Evolutionary conservation across 2,113 vertebrate species (phyloP), one percentile per base, ranked within the genome.

Genomic region (Perognathus longimembris): DNA sequence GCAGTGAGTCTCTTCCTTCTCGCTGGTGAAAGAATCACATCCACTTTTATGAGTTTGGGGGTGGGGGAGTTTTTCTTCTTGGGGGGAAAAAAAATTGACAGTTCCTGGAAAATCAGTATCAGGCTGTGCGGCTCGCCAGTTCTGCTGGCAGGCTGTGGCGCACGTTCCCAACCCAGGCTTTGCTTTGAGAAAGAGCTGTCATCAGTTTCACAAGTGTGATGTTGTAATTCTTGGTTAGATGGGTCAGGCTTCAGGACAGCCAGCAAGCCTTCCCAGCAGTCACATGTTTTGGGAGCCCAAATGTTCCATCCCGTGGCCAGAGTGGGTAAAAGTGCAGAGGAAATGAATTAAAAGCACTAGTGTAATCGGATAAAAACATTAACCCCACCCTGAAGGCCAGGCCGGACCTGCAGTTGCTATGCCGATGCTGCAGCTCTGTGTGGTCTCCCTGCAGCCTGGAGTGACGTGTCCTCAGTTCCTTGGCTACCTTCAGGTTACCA

Each of bases 291-390:
- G 40, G 57, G 69, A 70, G 34, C 34, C 4, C 1, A 36, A 32
- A 21, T 57, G 36, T 36, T 77, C 85, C 67, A 42, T 84, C 87
- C 6, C 0, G 75, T 92, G 76, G 38, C 89, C 75, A 82, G 87
- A 85, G 54, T 15, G 64, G 67, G 32, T 73, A 71, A 73, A 67
- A 69, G 42, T 12, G 1, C 92, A 38, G 85, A 95, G 90, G 69
- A 92, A 85, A 77, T 28, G 63, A 79, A 54, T 64, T 20, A 57
- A 78, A 85, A 74, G 78, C 66, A 1, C 79, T 3, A 14, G 81
- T 79, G 59, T 83, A 82, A 94, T 64, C 74, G 94, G 70, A 63
- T 96, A 94, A 88, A 93, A 97, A 81, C 34, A 93, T 22, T 88
- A 85, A 91, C 73, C 54, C 87, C 91, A 1, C 2, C 3, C 76